Evolutionary conservation across 35 echinoderm and acorn worm species (phyloP).

Genomic region (Acanthaster planci): DNA sequence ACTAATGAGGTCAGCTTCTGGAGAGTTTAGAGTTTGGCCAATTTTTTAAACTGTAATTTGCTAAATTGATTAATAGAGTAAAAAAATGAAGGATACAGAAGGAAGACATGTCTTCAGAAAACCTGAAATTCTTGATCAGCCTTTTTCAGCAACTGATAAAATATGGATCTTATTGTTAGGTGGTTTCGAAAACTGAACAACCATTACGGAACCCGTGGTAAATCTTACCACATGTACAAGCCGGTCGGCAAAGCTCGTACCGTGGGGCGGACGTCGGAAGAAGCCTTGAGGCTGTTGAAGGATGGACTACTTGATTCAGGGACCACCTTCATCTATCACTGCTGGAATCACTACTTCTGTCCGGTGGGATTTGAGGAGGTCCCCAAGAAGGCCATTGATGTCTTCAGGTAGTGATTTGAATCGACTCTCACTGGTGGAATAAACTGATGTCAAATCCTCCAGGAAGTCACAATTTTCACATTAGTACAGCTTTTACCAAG

Average conservation of each 20-base stretch:
- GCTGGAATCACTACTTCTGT: slow-evolving; percentile 86
- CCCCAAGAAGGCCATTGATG: slow-evolving; percentile 70
- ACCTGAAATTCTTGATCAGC: neutral
- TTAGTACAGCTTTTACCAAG: neutral
- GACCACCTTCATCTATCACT: slow-evolving; percentile 76
- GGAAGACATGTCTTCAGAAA: too few relatives aligned
- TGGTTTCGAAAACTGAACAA: slow-evolving; percentile 79
- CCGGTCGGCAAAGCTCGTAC: slow-evolving; percentile 63
- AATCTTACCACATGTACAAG: slow-evolving; percentile 72
- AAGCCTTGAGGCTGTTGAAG: slow-evolving; percentile 54
- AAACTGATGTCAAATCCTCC: too few relatives aligned
- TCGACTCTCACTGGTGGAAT: too few relatives aligned
- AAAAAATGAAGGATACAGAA: too few relatives aligned
- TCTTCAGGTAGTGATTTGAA: slow-evolving; percentile 50
- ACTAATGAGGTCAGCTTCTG: slow-evolving; percentile 61
- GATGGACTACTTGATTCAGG: slow-evolving; percentile 52
- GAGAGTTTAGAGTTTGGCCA: too few relatives aligned
- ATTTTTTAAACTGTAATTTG: too few relatives aligned
- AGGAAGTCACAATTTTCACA: neutral
- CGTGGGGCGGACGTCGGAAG: slow-evolving; percentile 49
- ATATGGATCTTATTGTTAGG: slow-evolving; percentile 22
- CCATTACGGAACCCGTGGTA: slow-evolving; percentile 57
- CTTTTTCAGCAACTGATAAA: neutral
- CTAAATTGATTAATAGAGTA: too few relatives aligned
- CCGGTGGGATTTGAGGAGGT: slow-evolving; percentile 81